Conservation (phyloP, 2,797 vertebrate species). For the Girardinus metallicus region DNA sequence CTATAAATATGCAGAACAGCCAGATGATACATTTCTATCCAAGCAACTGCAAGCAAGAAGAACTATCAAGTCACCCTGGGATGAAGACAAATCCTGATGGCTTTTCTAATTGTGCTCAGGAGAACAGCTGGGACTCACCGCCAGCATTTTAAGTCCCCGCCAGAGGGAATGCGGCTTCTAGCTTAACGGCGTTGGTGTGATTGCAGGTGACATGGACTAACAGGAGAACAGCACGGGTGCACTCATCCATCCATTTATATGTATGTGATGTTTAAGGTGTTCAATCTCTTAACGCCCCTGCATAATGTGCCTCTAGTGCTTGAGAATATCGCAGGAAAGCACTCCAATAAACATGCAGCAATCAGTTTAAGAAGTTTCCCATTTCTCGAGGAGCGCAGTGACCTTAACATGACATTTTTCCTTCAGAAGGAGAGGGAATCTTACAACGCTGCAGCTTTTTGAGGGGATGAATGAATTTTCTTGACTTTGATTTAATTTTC, state of each 20-base stretch:
- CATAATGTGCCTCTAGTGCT: conserved; percentile 20
- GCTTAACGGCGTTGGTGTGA: conserved; percentile 47
- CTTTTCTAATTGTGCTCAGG: conserved; percentile 65
- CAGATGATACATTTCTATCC: conserved; percentile 58
- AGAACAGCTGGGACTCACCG: conserved; percentile 47
- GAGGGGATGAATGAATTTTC: conserved; percentile 17
- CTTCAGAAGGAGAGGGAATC: conserved; percentile 13
- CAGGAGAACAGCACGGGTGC: conserved; percentile 23
- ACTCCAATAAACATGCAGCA: conserved; percentile 32
- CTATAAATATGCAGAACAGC: conserved; percentile 72
- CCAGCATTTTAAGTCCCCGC: conserved; percentile 37
- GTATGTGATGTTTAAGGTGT: conserved; percentile 17
- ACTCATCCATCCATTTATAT: conserved; percentile 55
- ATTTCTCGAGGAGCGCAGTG: conserved; percentile 28
- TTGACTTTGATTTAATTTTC: conserved; percentile 28
- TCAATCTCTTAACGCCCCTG: conserved; percentile 29
- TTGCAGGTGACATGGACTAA: conserved; percentile 42
- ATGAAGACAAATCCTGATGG: conserved; percentile 77
- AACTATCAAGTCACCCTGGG: conserved; percentile 36
- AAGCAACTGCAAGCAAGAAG: conserved; percentile 60
- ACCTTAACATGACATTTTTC: conserved; percentile 32
- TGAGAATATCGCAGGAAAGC: conserved; percentile 31
- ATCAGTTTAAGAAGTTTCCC: conserved; percentile 26
- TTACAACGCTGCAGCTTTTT: conserved; percentile 10
- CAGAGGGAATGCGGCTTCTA: conserved; percentile 40